Base-by-base conservation (phyloP, 35 echinoderm and acorn worm genomes). In the Strongylocentrotus purpuratus region DNA sequence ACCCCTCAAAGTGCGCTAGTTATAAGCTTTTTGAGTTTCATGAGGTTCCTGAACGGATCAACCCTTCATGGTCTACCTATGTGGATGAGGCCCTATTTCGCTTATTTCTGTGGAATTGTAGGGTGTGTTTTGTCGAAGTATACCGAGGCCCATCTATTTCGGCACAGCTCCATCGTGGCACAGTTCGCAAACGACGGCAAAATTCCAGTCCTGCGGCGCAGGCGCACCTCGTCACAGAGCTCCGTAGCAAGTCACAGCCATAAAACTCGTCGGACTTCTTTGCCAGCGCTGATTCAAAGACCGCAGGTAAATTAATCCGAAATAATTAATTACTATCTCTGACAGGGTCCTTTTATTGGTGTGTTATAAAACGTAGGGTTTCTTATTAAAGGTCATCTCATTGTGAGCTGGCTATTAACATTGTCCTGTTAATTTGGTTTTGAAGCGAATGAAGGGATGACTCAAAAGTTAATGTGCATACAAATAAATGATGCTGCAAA, bases 11-110 rank as follows among this genome's bases (percentile, higher is more conserved):
- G 95, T 95, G 97, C 97, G 9, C 94, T 99, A 61, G 96, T 99
- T 47, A 96, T 99, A 59, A 97, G 96, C 32, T 99, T 99, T 96
- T 95, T 99, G 88, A 99, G 98, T 97, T 97, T 99, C 31, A 97
- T 99, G 96, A 93, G 98, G 31, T 99, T 99, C 86, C 94, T 99
- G 94, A 99, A 94, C 95, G 96, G 97, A 61, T 99, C 98, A 9
- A 99, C 98, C 61, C 92, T 99, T 12, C 90, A 91, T 94, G 97
- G 94, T 90, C 93, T 99, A 94, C 71, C 97, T n/a, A 55, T 87
- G 85, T 97, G 96, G 97, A 86, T 99, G 70, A 97, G 98, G 61
- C 98, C 98, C 7, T 99, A 95, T 92, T 87, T 99, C 95, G 98
- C 97, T 25, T 99, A 99, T 95, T 97, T 99, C 93, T 99, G 98